Percentiles rank a stretch among this genome's conserved stretches.
These are phyloP conservation scores for Tragopan temminckii DNA, from an alignment of 2,797 vertebrate genomes.

Conservation along the genomic window DNA sequence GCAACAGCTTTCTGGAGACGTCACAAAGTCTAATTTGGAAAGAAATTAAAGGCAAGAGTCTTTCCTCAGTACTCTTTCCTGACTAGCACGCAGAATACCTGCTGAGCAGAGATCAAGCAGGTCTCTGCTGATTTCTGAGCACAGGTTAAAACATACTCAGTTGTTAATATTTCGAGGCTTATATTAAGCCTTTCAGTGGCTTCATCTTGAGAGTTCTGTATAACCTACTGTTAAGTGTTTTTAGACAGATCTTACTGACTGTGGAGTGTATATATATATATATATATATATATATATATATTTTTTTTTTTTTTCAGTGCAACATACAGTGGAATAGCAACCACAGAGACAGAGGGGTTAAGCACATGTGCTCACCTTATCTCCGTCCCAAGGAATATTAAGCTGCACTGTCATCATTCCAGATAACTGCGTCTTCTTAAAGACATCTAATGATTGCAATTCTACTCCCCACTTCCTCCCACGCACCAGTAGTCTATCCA, in stretches of 20 bases:
- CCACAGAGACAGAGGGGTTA: not conserved
- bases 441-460: not conserved
- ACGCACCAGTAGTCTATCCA: not conserved
- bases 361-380: rapidly evolving
- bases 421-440: not conserved
- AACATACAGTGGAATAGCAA: not conserved
- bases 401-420: not conserved
- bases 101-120: conserved; percentile 32
- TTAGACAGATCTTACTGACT: not conserved
- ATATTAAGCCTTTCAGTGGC: not conserved
- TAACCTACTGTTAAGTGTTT: not conserved
- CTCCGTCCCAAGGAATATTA: not conserved
- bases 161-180: conserved; percentile 7
- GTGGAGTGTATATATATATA: not conserved
- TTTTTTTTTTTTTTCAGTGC: too few relatives aligned
- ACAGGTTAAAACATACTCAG: not conserved
- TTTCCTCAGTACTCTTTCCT: conserved; percentile 27
- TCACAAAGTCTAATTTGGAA: conserved; percentile 39
- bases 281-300: too few relatives aligned
- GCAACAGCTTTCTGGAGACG: conserved; percentile 55
- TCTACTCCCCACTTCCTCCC: not conserved
- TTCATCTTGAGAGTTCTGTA: not conserved
- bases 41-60: conserved; percentile 39
- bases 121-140: conserved; percentile 23
- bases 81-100: conserved; percentile 43